Base-by-base conservation (phyloP, 1,140 invertebrate genomes). In the Leptopilina boulardi region DNA sequence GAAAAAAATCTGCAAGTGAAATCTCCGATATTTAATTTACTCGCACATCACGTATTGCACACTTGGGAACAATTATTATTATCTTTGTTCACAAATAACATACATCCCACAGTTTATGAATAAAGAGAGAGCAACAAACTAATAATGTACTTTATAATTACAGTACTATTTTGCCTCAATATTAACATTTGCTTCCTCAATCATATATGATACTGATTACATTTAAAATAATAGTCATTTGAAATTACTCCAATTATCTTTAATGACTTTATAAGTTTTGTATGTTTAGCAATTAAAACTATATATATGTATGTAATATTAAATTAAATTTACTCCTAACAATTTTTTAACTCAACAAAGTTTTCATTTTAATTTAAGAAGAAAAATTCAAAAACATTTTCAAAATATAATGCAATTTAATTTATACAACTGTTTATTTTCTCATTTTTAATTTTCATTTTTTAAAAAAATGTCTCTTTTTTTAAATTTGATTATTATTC, bases 1-100 rank as follows among this genome's bases (percentile, higher is more conserved):
- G 4, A 86, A 51, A 15, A 77, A 74, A 76, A 87, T 84, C 89
- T 90, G 81, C 19, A 83, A 85, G 44, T 66, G 56, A 66, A 66
- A 66, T 66, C 56, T 66, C 21, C 23, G 11, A 23, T 30, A 23
- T 66, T 66, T 66, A 66, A 66, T 66, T n/a, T n/a, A n/a, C 23
- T 26, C 23, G 11, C 23, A 66, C 26, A 3, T 66, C 56, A 66
- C 56, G 56, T 66, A n/a, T n/a, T n/a, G n/a, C n/a, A 66, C 23
- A 66, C 56, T 30, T 26, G 26, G 15, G 23, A 30, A 66, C 21
- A 66, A 66, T 66, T 66, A 66, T 66, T 66, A 66, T 34, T 34
- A 6, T 23, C 21, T 66, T 0, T 66, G 23, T 11, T 30, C 56
- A 66, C 56, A 66, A 66, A 3, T 30, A 30, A 30, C 56, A 21